phyloP scores from a whole-genome alignment of 2,797 vertebrate species.

The Xenentodon cancila region DNA sequence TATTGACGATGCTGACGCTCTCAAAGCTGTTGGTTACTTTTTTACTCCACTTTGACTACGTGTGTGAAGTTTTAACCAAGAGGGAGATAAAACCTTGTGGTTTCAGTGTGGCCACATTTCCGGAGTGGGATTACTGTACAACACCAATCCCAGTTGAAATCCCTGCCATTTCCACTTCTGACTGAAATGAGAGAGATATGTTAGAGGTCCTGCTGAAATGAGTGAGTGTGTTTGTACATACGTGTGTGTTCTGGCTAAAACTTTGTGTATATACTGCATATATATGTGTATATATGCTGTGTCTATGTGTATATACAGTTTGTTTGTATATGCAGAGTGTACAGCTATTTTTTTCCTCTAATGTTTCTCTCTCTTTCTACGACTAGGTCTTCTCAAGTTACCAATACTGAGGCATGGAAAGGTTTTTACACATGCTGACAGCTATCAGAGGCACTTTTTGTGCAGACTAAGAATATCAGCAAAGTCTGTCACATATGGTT shows the following conservation, averaged over 20 bases:
- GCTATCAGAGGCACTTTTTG: slow-evolving; percentile 75
- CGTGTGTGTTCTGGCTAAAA: slow-evolving; percentile 76
- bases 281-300: slow-evolving; percentile 80
- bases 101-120: too few species aligned
- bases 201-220: slow-evolving; percentile 78
- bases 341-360: slow-evolving; percentile 81
- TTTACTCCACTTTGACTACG: slow-evolving; percentile 53
- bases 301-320: slow-evolving; percentile 83
- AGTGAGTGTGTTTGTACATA: slow-evolving; percentile 82
- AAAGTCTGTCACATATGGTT: slow-evolving; percentile 73
- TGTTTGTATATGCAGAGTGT: slow-evolving; percentile 86
- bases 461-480: slow-evolving; percentile 73
- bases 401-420: slow-evolving; percentile 70
- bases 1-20: slow-evolving; percentile 65
- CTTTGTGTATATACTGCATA: slow-evolving; percentile 84
- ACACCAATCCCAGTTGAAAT: slow-evolving; percentile 62
- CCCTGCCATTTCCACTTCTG: slow-evolving; percentile 59
- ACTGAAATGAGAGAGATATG: slow-evolving; percentile 78
- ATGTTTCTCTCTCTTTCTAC: slow-evolving; percentile 80
- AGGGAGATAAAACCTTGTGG: slow-evolving; percentile 54
- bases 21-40: slow-evolving; percentile 57
- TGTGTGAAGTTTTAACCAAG: slow-evolving; percentile 57
- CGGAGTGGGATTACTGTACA: slow-evolving; percentile 3
- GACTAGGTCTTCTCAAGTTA: slow-evolving; percentile 72
- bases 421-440: slow-evolving; percentile 68